Conservation (phyloP, 2,797 vertebrate species). For the Dicrostonyx torquatus region DNA sequence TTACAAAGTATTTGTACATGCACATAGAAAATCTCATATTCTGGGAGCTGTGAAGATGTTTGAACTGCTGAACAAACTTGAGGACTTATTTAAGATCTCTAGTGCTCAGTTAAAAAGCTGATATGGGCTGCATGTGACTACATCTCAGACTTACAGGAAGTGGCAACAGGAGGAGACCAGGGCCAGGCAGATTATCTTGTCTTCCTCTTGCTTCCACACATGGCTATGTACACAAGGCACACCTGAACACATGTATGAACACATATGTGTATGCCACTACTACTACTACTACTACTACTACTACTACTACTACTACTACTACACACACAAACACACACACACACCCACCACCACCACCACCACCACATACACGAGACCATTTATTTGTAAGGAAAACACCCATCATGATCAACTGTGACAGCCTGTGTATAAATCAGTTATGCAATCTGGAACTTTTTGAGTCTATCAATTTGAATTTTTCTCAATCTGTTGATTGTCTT, state of each 20-base stretch:
- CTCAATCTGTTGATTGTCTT: neutral
- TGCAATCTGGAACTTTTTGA: neutral
- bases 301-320: too few relatives aligned
- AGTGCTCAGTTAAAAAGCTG: neutral
- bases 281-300: too few relatives aligned
- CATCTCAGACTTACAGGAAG: neutral
- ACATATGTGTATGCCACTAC: neutral
- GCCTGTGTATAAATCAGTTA: neutral
- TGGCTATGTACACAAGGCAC: neutral
- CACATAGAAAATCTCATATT: neutral
- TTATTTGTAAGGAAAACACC: neutral
- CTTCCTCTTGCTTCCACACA: neutral
- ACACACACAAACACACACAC: neutral
- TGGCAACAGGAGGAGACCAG: too few relatives aligned
- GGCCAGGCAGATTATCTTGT: neutral
- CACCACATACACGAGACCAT: neutral
- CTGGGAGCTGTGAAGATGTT: neutral
- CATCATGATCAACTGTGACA: neutral
- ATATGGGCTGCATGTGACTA: neutral
- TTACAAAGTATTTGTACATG: neutral
- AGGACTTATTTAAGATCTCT: neutral
- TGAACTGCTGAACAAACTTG: neutral
- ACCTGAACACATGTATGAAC: neutral
- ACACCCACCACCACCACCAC: too few relatives aligned
- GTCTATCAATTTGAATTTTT: neutral